Base-by-base conservation (phyloP, 2,797 vertebrate genomes). In the Girardinus metallicus region DNA sequence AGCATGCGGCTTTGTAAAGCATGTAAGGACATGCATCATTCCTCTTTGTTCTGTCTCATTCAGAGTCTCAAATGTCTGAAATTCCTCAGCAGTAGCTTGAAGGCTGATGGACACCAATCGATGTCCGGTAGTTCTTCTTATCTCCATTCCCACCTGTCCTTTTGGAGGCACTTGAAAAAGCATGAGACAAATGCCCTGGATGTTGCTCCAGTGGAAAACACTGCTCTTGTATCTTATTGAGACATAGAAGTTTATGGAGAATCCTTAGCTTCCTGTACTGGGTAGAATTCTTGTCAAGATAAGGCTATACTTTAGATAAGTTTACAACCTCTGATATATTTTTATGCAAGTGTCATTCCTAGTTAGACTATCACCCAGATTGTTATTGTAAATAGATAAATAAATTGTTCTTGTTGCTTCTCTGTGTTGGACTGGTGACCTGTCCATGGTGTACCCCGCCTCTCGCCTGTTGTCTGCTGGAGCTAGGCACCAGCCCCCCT, bases 21-120 rank as follows among this genome's bases (percentile, higher is more conserved):
- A 64, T 84, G 93, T 82, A 44, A 8, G 66, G 85, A 51, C 94
- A 78, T 89, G 92, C 57, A 46, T 83, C 68, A 76, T 77, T 77
- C 53, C 51, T 74, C 79, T 64, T 44, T 71, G 55, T 81, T 86
- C 77, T 91, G 76, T 89, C 87, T 75, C 62, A 75, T 49, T 79
- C 36, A 85, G 71, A 76, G 87, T 84, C 55, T 84, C 36, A 71
- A 9, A 89, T 77, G n/a, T 83, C 76, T 86, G 66, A 89, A 93
- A 94, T 95, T 92, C 91, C 92, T 86, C 81, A 88, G 77, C 55
- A 79, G 85, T 92, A 81, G 85, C 89, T 92, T 29, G 76, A 55
- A 93, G 90, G 89, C 77, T 72, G 82, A 41, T 44, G 70, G 80
- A 83, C 79, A 75, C 29, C 75, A 73, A 44, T 57, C 73, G 73